Conservation (phyloP, 2,797 vertebrate genomes). For the Leontopithecus rosalia region DNA sequence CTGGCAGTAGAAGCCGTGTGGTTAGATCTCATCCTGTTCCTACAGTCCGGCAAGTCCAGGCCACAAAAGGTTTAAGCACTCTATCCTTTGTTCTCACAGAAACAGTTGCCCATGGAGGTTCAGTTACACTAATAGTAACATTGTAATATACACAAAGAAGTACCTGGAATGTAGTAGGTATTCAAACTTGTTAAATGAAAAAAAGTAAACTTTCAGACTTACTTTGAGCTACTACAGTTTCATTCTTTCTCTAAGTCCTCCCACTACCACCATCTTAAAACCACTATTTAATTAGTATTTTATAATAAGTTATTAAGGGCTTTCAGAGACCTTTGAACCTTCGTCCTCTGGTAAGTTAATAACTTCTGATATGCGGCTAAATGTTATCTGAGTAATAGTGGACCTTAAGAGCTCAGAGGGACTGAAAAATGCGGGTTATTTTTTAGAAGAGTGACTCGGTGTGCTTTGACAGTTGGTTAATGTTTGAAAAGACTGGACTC, state of each 20-base stretch:
- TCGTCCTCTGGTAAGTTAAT: not conserved
- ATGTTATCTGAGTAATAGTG: not conserved
- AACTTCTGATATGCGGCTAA: not conserved
- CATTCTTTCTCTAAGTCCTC: not conserved
- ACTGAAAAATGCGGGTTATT: not conserved
- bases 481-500: slow-evolving; percentile 59
- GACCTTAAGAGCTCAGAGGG: not conserved
- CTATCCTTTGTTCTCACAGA: not conserved
- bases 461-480: slow-evolving; percentile 53
- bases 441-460: not conserved
- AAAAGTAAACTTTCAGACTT: not conserved
- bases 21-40: not conserved
- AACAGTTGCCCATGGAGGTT: not conserved
- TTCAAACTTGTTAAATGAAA: not conserved
- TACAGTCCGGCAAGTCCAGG: not conserved
- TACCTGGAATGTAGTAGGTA: not conserved
- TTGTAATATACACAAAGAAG: not conserved
- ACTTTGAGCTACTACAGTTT: not conserved
- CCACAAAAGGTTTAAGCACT: not conserved
- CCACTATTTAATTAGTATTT: not conserved
- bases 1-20: not conserved
- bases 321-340: not conserved
- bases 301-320: not conserved
- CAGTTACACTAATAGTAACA: not conserved
- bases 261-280: not conserved